Evolutionary conservation across 2,113 vertebrate genomes (phyloP).

Genomic region (Charina bottae): DNA sequence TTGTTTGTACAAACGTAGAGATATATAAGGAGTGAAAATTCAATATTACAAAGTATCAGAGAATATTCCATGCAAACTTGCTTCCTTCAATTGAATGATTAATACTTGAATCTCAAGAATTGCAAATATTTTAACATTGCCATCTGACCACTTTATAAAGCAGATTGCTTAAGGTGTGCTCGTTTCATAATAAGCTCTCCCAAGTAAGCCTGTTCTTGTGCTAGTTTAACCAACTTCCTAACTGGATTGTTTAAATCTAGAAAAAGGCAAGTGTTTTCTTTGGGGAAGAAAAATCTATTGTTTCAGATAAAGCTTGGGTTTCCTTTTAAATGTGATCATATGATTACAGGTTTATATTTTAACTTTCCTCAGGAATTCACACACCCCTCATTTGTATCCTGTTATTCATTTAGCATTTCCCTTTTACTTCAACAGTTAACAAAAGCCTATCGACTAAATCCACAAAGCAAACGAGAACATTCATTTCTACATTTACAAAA

Average conservation of each 20-base stretch:
- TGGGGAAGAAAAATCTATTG: slow-evolving; percentile 81
- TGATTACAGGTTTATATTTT: slow-evolving; percentile 84
- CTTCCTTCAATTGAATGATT: not conserved
- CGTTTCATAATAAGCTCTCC: slow-evolving; percentile 44
- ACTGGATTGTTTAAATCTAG: slow-evolving; percentile 75
- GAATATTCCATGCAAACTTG: accelerated
- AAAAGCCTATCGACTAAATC: slow-evolving; percentile 34
- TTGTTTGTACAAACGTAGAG: not conserved
- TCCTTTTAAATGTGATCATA: slow-evolving; percentile 84
- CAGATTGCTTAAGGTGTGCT: slow-evolving; percentile 11
- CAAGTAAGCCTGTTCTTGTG: not conserved
- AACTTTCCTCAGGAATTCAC: slow-evolving; percentile 86
- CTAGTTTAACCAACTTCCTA: slow-evolving; percentile 58
- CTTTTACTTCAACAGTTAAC: slow-evolving; percentile 67
- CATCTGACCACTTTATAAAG: not conserved
- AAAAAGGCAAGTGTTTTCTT: slow-evolving; percentile 81
- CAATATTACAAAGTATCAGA: too few relatives aligned
- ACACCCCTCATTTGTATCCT: slow-evolving; percentile 85
- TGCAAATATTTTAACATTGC: not conserved
- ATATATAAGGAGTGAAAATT: not conserved
- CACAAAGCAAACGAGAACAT: not conserved
- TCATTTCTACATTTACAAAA: not conserved
- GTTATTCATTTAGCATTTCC: slow-evolving; percentile 83
- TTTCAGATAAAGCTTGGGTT: slow-evolving; percentile 79
- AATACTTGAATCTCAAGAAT: not conserved